Conservation (phyloP, 2,113 vertebrate genomes). For the Plecotus auritus region DNA sequence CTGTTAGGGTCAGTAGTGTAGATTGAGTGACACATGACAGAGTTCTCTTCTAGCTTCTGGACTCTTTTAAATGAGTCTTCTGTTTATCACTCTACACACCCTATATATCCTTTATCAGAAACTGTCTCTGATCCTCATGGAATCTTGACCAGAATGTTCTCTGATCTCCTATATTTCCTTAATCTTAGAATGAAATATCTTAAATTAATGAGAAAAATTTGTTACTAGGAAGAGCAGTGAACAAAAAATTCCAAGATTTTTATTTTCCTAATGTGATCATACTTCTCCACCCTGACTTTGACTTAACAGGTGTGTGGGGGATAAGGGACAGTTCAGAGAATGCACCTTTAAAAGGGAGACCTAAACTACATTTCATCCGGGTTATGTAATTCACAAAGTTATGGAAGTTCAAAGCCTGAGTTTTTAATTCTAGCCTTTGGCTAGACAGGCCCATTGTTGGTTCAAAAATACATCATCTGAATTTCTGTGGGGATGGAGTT, state of each 20-base stretch:
- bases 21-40: neutral
- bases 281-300: neutral
- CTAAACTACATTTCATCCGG: neutral
- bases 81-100: no score
- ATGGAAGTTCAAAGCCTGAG: neutral
- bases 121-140: neutral
- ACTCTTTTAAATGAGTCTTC: neutral
- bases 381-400: neutral
- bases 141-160: neutral
- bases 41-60: neutral
- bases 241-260: neutral
- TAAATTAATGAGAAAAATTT: neutral
- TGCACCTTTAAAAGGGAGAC: neutral
- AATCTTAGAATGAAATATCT: neutral
- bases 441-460: neutral
- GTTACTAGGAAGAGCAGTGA: neutral
- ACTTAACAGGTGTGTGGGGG: neutral
- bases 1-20: neutral
- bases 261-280: neutral
- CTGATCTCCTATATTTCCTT: neutral
- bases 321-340: neutral
- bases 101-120: neutral
- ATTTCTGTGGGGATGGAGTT: neutral
- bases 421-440: neutral
- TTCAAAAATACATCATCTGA: neutral